Percentiles rank a stretch among this genome's conserved stretches.
Conservation (phyloP, 2,797 vertebrate species). For the Limosa lapponica region DNA sequence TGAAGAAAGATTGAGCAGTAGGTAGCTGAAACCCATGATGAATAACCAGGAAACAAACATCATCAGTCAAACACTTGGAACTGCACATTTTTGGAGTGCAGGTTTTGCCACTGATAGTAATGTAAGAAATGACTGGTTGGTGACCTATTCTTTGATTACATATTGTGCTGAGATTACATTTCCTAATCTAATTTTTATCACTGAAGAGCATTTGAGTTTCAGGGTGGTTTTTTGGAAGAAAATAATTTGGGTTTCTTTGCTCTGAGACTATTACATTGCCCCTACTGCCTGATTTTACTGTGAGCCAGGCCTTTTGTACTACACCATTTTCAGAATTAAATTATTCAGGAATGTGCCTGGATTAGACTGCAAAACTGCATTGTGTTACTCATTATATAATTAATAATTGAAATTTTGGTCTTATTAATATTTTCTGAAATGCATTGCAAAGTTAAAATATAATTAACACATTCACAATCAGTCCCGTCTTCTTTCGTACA, state of each 20-base stretch:
- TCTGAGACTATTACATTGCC: background rate
- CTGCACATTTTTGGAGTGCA: background rate
- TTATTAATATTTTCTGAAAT: slow-evolving; percentile 60
- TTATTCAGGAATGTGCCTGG: slow-evolving; percentile 38
- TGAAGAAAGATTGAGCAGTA: background rate
- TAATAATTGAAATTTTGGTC: slow-evolving; percentile 65
- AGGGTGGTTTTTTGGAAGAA: background rate
- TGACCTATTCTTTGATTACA: background rate
- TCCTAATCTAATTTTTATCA: slow-evolving; percentile 9
- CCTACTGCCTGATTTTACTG: background rate
- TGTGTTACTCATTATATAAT: slow-evolving; percentile 54
- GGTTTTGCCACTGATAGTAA: background rate
- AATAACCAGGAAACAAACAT: background rate
- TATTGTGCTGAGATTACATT: background rate
- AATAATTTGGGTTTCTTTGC: background rate
- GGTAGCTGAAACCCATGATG: background rate
- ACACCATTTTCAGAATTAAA: slow-evolving; percentile 56
- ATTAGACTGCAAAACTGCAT: slow-evolving; percentile 43
- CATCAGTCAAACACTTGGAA: background rate
- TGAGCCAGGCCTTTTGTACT: slow-evolving; percentile 17
- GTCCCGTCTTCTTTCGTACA: background rate
- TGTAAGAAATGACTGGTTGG: background rate
- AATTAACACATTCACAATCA: slow-evolving; percentile 39
- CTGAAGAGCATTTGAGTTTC: background rate
- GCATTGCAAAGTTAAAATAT: slow-evolving; percentile 6